Evolutionary conservation across 2,888 invertebrate genomes (phyloP).

Genomic region (Lamellibrachia satsuma): DNA sequence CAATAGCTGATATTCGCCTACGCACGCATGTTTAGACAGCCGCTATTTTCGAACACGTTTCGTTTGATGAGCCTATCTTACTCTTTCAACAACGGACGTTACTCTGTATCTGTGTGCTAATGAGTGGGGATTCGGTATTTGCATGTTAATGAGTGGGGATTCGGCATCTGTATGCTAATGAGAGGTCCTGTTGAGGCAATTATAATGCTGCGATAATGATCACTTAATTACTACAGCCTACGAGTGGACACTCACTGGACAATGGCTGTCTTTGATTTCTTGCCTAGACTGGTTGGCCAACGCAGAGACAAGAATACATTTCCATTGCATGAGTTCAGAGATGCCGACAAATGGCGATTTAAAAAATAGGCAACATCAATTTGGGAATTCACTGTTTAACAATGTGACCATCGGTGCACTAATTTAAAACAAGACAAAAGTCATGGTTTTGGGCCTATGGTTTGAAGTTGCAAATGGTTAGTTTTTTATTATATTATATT

Average conservation of each 20-base stretch:
- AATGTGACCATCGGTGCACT: no score
- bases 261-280: neutral
- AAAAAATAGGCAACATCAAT: neutral
- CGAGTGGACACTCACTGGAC: slow-evolving; percentile 10
- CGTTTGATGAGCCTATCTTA: neutral
- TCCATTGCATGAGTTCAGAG: neutral
- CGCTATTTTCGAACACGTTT: neutral
- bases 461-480: no score
- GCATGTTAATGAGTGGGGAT: neutral
- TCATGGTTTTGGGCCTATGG: no score
- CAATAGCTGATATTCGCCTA: neutral
- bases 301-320: neutral
- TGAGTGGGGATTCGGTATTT: neutral
- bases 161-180: neutral
- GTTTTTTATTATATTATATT: no score
- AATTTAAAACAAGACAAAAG: no score
- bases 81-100: neutral
- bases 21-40: neutral
- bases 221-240: neutral
- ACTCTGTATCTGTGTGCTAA: neutral
- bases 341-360: neutral
- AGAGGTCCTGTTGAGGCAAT: slow-evolving; percentile 3
- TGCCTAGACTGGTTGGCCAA: neutral
- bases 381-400: no score
- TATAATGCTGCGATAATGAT: neutral